Percentiles rank a stretch among this genome's conserved stretches.
phyloP scores from a whole-genome alignment of 2,113 vertebrate species.

The Myxocyprinus asiaticus region DNA sequence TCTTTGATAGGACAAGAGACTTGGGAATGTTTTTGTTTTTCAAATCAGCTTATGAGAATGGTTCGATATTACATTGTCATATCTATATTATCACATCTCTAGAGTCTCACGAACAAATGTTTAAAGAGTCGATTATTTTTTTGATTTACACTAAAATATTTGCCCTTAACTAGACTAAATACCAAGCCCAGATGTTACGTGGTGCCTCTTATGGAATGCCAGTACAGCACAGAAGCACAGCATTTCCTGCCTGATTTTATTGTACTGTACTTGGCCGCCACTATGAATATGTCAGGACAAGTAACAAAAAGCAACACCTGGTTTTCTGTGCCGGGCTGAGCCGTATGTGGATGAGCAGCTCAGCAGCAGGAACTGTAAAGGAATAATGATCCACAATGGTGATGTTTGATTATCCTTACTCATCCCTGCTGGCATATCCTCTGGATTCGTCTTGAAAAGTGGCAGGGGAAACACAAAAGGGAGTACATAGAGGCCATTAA shows the following conservation, averaged over 20 bases:
- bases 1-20: background rate
- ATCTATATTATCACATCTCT: too few relatives aligned
- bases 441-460: background rate
- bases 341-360: background rate
- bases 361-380: background rate
- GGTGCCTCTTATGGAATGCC: background rate
- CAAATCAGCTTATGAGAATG: too few relatives aligned
- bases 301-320: slow-evolving; percentile 8
- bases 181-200: background rate
- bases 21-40: background rate
- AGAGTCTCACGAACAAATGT: too few relatives aligned
- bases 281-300: slow-evolving; percentile 3
- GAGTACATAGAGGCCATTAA: slow-evolving; percentile 18
- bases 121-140: too few relatives aligned
- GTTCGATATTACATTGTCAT: too few relatives aligned
- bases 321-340: background rate
- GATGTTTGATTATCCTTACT: slow-evolving; percentile 1
- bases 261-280: background rate
- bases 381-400: slow-evolving; percentile 13
- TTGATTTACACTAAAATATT: too few relatives aligned
- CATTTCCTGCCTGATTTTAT: background rate
- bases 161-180: too few relatives aligned
- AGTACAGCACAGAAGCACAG: background rate
- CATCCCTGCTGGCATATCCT: slow-evolving; percentile 10
- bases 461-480: background rate